phyloP scores from a whole-genome alignment of 2,797 vertebrate genomes.

The Danio jaintianensis region DNA sequence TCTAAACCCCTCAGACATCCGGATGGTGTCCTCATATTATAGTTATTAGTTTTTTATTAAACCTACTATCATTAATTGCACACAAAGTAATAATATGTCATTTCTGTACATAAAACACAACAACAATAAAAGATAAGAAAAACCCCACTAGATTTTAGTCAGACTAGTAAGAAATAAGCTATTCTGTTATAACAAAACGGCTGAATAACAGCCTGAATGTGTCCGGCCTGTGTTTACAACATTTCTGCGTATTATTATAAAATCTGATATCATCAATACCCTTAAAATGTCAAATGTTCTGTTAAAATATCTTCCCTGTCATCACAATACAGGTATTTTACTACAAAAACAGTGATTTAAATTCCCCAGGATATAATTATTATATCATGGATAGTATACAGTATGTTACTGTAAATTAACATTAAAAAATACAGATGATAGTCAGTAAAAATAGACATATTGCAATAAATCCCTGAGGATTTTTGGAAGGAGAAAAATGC shows the following conservation, averaged over 20 bases:
- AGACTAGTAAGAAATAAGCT: conserved; percentile 8
- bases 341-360: conserved; percentile 2
- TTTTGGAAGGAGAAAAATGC: neutral
- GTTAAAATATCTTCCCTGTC: neutral
- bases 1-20: neutral
- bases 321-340: neutral
- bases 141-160: conserved; percentile 11
- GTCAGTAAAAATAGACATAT: neutral
- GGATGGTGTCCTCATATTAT: neutral
- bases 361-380: conserved; percentile 9
- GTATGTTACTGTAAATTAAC: neutral
- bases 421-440: neutral
- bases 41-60: neutral
- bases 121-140: neutral
- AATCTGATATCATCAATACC: neutral
- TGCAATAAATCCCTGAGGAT: conserved; percentile 37
- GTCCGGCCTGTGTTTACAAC: conserved; percentile 1
- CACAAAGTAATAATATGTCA: neutral
- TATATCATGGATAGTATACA: conserved; percentile 6
- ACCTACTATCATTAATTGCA: neutral
- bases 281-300: neutral
- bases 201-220: neutral
- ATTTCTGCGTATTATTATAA: neutral
- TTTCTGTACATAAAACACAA: conserved; percentile 1
- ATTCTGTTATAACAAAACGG: neutral